phyloP scores from a whole-genome alignment of 2,797 vertebrate species.

The Poecilia wingei region DNA sequence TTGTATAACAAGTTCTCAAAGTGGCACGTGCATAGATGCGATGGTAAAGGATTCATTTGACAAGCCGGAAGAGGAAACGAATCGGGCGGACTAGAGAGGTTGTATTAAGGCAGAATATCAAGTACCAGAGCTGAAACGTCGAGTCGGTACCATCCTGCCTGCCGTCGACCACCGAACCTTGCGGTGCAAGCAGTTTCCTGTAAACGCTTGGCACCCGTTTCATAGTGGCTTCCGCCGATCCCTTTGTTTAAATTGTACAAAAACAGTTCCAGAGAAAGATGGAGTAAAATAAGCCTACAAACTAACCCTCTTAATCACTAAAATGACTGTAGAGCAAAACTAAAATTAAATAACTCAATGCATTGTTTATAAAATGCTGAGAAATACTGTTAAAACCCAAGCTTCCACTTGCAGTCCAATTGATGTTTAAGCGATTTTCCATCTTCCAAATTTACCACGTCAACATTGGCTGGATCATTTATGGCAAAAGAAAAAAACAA shows the following conservation, averaged over 20 bases:
- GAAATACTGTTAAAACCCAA: conserved; percentile 62
- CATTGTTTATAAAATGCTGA: conserved; percentile 41
- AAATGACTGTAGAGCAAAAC: conserved; percentile 27
- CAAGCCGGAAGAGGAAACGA: conserved; percentile 21
- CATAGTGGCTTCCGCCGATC: conserved; percentile 20
- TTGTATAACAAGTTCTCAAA: conserved; percentile 56
- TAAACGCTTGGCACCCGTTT: conserved; percentile 27
- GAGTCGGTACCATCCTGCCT: neutral
- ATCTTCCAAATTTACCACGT: conserved; percentile 4
- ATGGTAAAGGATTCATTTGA: conserved; percentile 30
- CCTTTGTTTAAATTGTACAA: conserved; percentile 47
- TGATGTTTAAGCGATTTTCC: neutral
- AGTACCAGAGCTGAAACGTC: conserved; percentile 18
- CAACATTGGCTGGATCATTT: conserved; percentile 6
- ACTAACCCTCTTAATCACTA: conserved; percentile 6
- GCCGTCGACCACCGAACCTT: conserved; percentile 7
- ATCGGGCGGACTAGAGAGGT: conserved; percentile 20
- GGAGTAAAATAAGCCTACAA: neutral
- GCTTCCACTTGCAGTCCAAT: conserved; percentile 29
- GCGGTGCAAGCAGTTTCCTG: neutral
- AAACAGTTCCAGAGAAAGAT: conserved; percentile 25
- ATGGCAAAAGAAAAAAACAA: neutral
- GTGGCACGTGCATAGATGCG: conserved; percentile 70
- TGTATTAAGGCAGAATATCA: conserved; percentile 60
- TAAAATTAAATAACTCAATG: conserved; percentile 33